Evolutionary conservation across 2,888 invertebrate genomes (phyloP).

Genomic region (Luperina nickerlii): DNA sequence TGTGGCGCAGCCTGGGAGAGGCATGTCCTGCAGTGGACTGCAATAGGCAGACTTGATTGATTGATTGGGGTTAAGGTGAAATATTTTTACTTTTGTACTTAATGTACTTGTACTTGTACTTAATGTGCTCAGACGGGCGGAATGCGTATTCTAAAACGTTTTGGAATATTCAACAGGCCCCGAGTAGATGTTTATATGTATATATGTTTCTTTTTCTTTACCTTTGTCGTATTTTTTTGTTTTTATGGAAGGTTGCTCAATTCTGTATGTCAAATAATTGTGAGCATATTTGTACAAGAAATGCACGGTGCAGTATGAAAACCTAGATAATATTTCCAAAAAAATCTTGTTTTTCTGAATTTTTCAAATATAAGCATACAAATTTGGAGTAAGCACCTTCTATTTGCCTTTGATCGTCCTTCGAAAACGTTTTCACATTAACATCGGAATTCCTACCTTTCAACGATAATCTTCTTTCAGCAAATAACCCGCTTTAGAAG

Average conservation of each 20-base stretch:
- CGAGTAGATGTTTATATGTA: conserved; percentile 48
- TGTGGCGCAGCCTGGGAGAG: too few species aligned
- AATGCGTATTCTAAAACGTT: conserved; percentile 59
- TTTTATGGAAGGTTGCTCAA: conserved; percentile 16
- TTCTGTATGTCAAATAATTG: conserved; percentile 11
- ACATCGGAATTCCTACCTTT: conserved; percentile 54
- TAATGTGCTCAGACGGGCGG: conserved; percentile 56
- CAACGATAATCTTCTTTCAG: conserved; percentile 59
- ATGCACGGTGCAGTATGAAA: neutral
- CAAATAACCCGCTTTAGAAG: conserved; percentile 66
- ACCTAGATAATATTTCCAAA: neutral
- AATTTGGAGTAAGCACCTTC: conserved; percentile 37
- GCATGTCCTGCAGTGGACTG: too few species aligned
- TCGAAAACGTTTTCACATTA: conserved; percentile 48
- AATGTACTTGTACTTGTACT: too few species aligned
- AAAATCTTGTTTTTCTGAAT: conserved; percentile 25
- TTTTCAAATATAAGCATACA: conserved; percentile 42
- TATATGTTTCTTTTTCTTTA: conserved; percentile 36
- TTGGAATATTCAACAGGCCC: conserved; percentile 59
- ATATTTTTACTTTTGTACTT: conserved; percentile 65
- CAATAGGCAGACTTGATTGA: too few species aligned
- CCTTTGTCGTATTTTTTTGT: conserved; percentile 33
- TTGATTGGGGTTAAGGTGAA: conserved; percentile 8
- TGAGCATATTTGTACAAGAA: neutral
- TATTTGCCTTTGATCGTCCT: conserved; percentile 51